Base-by-base conservation (phyloP, 2,797 vertebrate genomes). In the Onychomys arenicola region DNA sequence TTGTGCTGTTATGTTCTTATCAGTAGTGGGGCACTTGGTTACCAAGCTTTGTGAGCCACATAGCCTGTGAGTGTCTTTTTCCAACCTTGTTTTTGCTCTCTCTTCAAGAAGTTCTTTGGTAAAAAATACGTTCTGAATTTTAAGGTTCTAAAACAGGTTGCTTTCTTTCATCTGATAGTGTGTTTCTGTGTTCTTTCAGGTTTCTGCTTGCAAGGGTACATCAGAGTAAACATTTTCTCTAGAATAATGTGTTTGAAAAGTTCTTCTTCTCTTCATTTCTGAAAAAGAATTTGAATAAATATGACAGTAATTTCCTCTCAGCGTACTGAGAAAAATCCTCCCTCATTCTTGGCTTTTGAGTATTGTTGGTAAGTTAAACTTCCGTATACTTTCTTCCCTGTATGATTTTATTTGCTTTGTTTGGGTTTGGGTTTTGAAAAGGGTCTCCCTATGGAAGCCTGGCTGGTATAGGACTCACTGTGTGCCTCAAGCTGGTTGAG, bases 251-350 rank as follows among this genome's bases (percentile, higher is more conserved):
- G 16, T 55, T 87, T 85, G 32, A 75, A 91, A 93, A 82, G 43
- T 2, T 76, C 17, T 86, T 90, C 94, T 93, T 94, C n/a, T 96
- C 34, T 80, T 37, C 4, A 32, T 94, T 96, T 65, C 61, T 55
- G 32, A 81, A 94, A 88, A 92, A 43, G 40, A 83, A 90, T 92
- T 87, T 96, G n/a, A 80, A 63, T 43, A 78, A 34, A 52, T 27
- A 71, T 73, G n/a, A 69, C 25, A 84, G 46, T 77, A 55, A 90
- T 91, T 81, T 92, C 12, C 32, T 86, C 76, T 75, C 13, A 82
- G 25, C 29, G 76, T 43, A 49, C 25, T 17, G 9, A 69, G 12
- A 69, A 89, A 71, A 32, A 11, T n/a, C 69, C 46, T 17, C 27
- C 14, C 0, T 37, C 19, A 37, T 59, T 71, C 57, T 95, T 71